phyloP scores from a whole-genome alignment of 2,888 invertebrate genomes.

The Camponotus fellah region DNA sequence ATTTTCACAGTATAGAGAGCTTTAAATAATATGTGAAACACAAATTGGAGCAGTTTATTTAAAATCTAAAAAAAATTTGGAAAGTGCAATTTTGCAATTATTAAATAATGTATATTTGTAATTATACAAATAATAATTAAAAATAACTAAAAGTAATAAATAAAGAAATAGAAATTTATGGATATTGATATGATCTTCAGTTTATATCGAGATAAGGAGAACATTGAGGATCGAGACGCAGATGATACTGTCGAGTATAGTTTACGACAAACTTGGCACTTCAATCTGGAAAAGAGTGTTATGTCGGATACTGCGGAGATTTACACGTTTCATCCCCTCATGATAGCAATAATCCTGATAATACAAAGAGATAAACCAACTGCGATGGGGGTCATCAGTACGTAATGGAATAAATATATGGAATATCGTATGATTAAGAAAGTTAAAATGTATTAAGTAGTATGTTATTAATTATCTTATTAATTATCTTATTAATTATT shows the following conservation, averaged over 20 bases:
- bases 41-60: not conserved
- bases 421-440: not conserved
- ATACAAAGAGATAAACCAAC: conserved; percentile 16
- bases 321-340: conserved; percentile 75
- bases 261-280: conserved; percentile 90
- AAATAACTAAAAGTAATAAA: not conserved
- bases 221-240: conserved; percentile 90
- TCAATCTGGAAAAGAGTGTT: conserved; percentile 89
- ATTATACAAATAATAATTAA: not conserved
- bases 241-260: conserved; percentile 92
- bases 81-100: not conserved
- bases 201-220: conserved; percentile 94
- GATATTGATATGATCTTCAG: conserved; percentile 84
- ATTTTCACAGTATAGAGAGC: not conserved
- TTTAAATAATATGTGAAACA: not conserved
- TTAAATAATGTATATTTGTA: not conserved
- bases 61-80: not conserved
- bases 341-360: not conserved
- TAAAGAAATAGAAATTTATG: not conserved
- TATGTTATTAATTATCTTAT: not conserved
- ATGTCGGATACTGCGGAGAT: conserved; percentile 91
- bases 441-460: not conserved
- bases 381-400: conserved; percentile 29
- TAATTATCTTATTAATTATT: not conserved
- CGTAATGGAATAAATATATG: not conserved